These are phyloP conservation scores for Pediacus dermestoides DNA, from an alignment of 2,888 invertebrate species.

Conservation along the genomic window DNA sequence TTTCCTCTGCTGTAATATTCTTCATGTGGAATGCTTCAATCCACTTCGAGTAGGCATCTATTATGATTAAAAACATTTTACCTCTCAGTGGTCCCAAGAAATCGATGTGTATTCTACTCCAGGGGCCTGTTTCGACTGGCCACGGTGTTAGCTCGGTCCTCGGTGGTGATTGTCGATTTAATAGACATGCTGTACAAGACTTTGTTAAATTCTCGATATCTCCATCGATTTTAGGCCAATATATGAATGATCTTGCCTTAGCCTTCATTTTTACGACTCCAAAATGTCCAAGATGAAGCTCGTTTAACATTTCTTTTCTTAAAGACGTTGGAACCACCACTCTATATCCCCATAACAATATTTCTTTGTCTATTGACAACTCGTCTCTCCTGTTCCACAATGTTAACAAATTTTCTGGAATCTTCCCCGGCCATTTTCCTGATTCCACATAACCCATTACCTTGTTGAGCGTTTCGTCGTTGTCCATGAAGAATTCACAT, in stretches of 20 bases:
- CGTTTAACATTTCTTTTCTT: slow-evolving; percentile 15
- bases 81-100: slow-evolving; percentile 39
- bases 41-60: slow-evolving; percentile 48
- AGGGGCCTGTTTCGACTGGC: slow-evolving; percentile 31
- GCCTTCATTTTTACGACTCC: slow-evolving; percentile 32
- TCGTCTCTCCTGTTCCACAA: too few relatives aligned
- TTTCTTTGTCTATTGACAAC: slow-evolving; percentile 14
- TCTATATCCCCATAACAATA: slow-evolving; percentile 20
- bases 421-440: too few relatives aligned
- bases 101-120: slow-evolving; percentile 47
- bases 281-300: slow-evolving; percentile 22
- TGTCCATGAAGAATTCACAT: too few relatives aligned
- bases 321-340: slow-evolving; percentile 17
- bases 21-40: slow-evolving; percentile 37
- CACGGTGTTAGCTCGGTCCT: slow-evolving; percentile 28
- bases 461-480: too few relatives aligned
- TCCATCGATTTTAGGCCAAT: slow-evolving; percentile 31
- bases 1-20: slow-evolving; percentile 12
- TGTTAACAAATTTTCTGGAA: too few relatives aligned
- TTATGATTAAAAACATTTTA: slow-evolving; percentile 30
- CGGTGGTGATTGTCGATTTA: slow-evolving; percentile 29
- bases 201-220: slow-evolving; percentile 32
- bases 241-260: slow-evolving; percentile 33
- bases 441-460: too few relatives aligned
- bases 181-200: slow-evolving; percentile 30